A percentile compares a stretch with the other conserved stretches of the same genome.
Evolutionary conservation across 2,797 vertebrate genomes (phyloP).

Genomic region (Dromococcyx pavoninus): DNA sequence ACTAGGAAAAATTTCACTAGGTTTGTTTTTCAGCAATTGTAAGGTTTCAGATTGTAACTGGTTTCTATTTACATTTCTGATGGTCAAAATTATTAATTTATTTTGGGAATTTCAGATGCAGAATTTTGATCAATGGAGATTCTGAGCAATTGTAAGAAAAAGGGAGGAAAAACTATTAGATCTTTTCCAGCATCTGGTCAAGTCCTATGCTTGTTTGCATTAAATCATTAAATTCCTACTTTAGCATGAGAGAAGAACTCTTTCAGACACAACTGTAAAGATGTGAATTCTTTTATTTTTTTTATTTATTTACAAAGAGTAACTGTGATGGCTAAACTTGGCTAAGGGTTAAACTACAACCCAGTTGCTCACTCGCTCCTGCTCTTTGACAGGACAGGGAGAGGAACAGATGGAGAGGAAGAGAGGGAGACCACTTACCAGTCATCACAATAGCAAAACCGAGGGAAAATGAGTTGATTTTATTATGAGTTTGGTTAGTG

Average conservation of each 20-base stretch:
- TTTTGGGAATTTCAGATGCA: not conserved
- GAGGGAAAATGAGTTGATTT: not conserved
- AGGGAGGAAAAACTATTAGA: fast-evolving
- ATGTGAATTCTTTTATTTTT: not conserved
- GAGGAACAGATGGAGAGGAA: not conserved
- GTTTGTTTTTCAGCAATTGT: not conserved
- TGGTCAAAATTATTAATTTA: not conserved
- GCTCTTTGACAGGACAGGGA: fast-evolving
- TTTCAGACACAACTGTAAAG: not conserved
- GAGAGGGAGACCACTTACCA: not conserved
- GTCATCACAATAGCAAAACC: not conserved
- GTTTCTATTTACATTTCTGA: not conserved
- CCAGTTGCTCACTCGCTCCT: not conserved
- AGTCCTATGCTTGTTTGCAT: not conserved
- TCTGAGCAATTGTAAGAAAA: not conserved
- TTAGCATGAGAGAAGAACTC: not conserved
- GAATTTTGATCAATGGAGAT: not conserved
- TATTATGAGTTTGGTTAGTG: not conserved
- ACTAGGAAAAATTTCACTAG: not conserved
- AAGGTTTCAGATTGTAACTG: not conserved
- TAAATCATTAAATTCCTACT: not conserved
- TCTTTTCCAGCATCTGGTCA: not conserved
- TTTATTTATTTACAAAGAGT: not conserved
- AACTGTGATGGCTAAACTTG: not conserved
- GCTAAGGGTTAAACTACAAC: not conserved